phyloP scores from a whole-genome alignment of 2,113 vertebrate species.

The Oenanthe melanoleuca region DNA sequence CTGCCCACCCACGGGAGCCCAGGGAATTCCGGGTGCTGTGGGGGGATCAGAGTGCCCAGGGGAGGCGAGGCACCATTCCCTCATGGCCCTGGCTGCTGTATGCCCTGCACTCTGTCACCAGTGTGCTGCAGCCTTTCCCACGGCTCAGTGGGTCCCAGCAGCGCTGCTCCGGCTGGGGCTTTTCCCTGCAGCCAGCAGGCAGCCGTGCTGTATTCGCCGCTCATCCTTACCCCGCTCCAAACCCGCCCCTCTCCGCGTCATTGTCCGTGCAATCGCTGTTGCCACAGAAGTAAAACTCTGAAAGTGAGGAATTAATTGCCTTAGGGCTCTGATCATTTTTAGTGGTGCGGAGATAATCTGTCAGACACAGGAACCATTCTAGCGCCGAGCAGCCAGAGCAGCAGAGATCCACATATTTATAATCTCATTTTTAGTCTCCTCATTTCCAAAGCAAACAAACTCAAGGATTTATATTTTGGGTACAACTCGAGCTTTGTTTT shows the following conservation, averaged over 20 bases:
- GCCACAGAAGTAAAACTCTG: neutral
- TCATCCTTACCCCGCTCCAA: neutral
- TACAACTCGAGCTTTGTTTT: neutral
- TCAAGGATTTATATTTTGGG: neutral
- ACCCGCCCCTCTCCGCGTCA: neutral
- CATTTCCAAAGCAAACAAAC: neutral
- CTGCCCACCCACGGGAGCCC: neutral
- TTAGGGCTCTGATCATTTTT: neutral
- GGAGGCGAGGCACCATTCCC: neutral
- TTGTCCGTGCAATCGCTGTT: neutral
- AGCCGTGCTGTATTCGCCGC: rapidly evolving
- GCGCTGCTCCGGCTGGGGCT: neutral
- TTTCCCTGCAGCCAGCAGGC: neutral
- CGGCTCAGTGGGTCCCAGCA: neutral
- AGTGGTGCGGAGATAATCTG: neutral
- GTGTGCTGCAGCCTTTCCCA: neutral
- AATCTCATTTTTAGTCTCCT: neutral
- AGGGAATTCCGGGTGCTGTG: neutral
- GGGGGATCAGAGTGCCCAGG: neutral
- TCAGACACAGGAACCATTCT: neutral
- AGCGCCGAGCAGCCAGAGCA: neutral
- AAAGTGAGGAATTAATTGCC: slow-evolving; percentile 30
- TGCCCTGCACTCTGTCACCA: neutral
- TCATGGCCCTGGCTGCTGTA: neutral
- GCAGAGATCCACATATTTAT: neutral